Base-by-base conservation (phyloP, 1,140 invertebrate species). In the Whitmania pigra region DNA sequence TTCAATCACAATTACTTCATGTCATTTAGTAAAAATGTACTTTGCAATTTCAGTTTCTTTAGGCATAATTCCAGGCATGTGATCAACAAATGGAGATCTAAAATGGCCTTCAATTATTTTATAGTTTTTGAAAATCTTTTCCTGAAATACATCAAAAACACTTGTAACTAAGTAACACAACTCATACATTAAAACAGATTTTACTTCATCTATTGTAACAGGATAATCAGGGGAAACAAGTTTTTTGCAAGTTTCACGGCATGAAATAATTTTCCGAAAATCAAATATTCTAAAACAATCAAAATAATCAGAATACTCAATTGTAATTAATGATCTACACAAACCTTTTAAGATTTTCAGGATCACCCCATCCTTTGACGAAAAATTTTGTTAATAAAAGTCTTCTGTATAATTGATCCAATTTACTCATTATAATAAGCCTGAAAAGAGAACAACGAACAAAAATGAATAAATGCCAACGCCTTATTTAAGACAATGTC, bases 281-380 rank as follows among this genome's bases (percentile, higher is more conserved):
- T 92, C 87, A 83, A 95, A 92, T 79, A 96, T 86, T 81, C 91
- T 94, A 78, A 73, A 84, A 85, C 71, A 74, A 72, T 76, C 53
- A 75, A 67, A 75, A 53, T 40, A 69, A 70, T 68, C 22, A 63
- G 22, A 63, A 17, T 18, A 63, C 22, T 20, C 54, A 57, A 31
- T 31, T 18, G 0, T 22, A 15, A 13, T 63, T 13, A 31, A 4
- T 49, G 3, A 49, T 49, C 43, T 49, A n/a, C 57, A 25, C 22
- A 63, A 85, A 94, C 93, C 89, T 89, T 82, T 89, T 88, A 53
- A 97, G 85, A 83, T 90, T 89, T 77, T 94, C 89, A 11, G 94
- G 91, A 76, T 90, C 89, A 11, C 95, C 95, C 94, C 94, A 99
- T 75, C 94, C 94, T 85, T 93, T 92, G 0, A 89, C 90, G 80